Evolutionary conservation across 2,113 vertebrate genomes (phyloP), one percentile per base, ranked within the genome.

Genomic region (Oxyruncus cristatus): DNA sequence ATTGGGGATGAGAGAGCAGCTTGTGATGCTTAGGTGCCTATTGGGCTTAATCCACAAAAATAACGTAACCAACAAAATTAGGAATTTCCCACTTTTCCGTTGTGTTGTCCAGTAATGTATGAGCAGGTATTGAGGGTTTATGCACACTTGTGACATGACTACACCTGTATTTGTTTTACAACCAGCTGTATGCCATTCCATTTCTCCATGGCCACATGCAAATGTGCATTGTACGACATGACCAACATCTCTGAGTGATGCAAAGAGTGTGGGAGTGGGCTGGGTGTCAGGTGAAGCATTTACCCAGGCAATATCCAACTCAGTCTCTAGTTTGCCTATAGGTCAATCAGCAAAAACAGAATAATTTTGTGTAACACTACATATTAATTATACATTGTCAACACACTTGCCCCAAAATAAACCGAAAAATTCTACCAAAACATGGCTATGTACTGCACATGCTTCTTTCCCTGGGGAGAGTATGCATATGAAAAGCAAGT

Each of bases 1-100:
- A 5, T n/a, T 10, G 0, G 8, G 14, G 10, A 4, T 9, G 12
- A 56, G n/a, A 1, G 4, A 88, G 50, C 14, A 70, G 73, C n/a
- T 12, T 19, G 17, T n/a, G 39, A 15, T 91, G 33, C 49, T 88
- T 46, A 77, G 33, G 21, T 75, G 30, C 26, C 71, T 76, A 27
- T 12, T 2, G 1, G 17, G 23, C 12, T 72, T 44, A 58, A 90
- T 6, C 9, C 37, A 84, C 37, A 81, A 58, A 81, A 85, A 62
- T 5, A 71, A 42, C 15, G n/a, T 11, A 24, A 61, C n/a, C 3
- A 2, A 78, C 22, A 55, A 42, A 62, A 93, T 20, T 2, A 66
- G 56, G 12, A 3, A 56, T 14, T 52, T 86, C 24, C 14, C 39
- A n/a, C 18, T 14, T 58, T 79, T 61, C 37, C 89, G 41, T 27